These are phyloP conservation scores for Lutraria lutraria DNA, from an alignment of 2,888 invertebrate species.

Conservation along the genomic window DNA sequence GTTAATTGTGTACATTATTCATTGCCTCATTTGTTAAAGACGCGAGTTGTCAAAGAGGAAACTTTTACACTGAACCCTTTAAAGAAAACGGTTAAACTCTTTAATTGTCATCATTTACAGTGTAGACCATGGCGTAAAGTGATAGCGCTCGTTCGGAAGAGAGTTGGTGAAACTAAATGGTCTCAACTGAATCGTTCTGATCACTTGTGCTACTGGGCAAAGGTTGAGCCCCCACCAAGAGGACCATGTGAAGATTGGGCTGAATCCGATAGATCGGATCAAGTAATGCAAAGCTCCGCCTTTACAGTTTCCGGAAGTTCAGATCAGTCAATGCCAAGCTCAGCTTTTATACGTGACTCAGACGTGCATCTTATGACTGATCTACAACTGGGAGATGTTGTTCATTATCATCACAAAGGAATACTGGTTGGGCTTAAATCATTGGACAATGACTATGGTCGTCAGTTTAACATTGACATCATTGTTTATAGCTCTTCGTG, in stretches of 20 bases:
- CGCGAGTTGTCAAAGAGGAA: constrained; percentile 36
- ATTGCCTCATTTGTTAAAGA: background rate
- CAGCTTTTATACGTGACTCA: background rate
- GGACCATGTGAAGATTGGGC: background rate
- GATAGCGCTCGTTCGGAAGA: background rate
- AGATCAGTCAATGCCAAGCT: background rate
- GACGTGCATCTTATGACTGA: constrained; percentile 23
- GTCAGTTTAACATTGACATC: constrained; percentile 23
- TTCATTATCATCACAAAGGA: constrained; percentile 1
- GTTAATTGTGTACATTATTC: constrained; percentile 42
- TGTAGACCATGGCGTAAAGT: background rate
- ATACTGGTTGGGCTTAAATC: background rate
- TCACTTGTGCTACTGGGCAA: constrained; percentile 34
- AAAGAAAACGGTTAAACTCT: constrained; percentile 11
- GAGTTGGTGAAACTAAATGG: constrained; percentile 30
- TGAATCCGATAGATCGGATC: background rate
- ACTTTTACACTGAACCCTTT: background rate
- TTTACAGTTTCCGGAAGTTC: background rate
- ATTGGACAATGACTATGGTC: constrained; percentile 12
- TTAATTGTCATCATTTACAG: background rate
- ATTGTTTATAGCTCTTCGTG: background rate
- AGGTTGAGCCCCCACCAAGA: background rate
- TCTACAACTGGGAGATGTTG: constrained; percentile 1
- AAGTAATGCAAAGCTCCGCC: background rate
- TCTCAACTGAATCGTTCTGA: background rate